Base-by-base conservation (phyloP, 2,113 vertebrate genomes). In the Barnardius zonarius region DNA sequence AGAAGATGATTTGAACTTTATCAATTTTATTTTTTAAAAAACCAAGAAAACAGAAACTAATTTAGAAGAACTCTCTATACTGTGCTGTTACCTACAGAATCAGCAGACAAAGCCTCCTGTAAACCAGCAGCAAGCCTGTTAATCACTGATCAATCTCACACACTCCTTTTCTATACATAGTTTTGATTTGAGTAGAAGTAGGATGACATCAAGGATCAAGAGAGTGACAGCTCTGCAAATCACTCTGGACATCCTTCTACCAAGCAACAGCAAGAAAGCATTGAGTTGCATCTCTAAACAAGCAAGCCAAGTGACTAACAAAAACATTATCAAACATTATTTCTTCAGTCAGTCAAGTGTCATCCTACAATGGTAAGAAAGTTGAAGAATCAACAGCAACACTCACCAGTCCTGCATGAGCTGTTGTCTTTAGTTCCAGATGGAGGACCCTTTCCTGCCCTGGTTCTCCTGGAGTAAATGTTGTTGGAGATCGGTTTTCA, bases 381-480 rank as follows among this genome's bases (percentile, higher is more conserved):
- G 54, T 3, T 74, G 44, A 86, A 92, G 41, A 69, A 83, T 13
- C 11, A 48, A 48, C 35, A 57, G 35, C 0, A 5, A 48, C 28
- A 96, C 98, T 70, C 91, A 99, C 99, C 99, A 99, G 81, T 51
- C 99, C 99, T 8, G 98, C 99, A 11, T 99, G 99, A 49, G 99
- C 99, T 98, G 99, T 97, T 23, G 98, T 99, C 90, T 98, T 99
- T n/a, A 99, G 98, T 94, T 99, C 99, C 92, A 99, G 96, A 11
- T 98, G 96, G 52, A 99, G 98, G 22, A 98, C 23, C 4, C 98
- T 98, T 77, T 99, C 98, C 95, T 99, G 98, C 8, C 99, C 99
- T 1, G 77, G 94, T 46, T 97, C 96, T 48, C 99, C 99, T 0
- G 97, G 96, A 19, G 99, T 99, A 33, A 98, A 97, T 0, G 84